These are phyloP conservation scores for Glaucomys volans DNA, from an alignment of 2,113 vertebrate genomes.

Conservation along the genomic window DNA sequence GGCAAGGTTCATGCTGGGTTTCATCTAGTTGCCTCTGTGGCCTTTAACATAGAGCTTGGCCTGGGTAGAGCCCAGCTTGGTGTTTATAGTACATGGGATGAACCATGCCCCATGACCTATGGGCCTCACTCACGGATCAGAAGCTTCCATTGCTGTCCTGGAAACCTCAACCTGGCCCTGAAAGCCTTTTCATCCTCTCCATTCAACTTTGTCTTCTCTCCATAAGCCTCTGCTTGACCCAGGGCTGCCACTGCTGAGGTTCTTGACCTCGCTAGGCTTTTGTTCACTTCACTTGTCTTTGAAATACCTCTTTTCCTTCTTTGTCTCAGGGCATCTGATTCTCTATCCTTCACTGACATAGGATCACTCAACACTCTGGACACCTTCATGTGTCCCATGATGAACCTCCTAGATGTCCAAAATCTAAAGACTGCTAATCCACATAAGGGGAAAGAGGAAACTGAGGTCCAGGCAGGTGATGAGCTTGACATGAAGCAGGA, in stretches of 20 bases:
- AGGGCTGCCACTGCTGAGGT: not conserved
- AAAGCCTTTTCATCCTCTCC: not conserved
- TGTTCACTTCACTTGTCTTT: not conserved
- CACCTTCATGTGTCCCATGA: not conserved
- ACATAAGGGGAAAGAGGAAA: not conserved
- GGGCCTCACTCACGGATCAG: not conserved
- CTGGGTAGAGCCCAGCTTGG: not conserved
- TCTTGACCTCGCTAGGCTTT: too few relatives aligned
- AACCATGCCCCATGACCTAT: rapidly evolving
- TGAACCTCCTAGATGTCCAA: not conserved
- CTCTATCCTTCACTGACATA: not conserved
- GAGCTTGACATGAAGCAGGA: not conserved
- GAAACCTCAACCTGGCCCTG: not conserved
- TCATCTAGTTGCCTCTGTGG: not conserved
- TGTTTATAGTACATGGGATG: not conserved
- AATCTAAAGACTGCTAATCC: not conserved
- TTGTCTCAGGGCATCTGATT: not conserved
- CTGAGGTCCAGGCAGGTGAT: not conserved
- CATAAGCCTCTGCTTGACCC: not conserved
- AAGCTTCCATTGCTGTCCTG: not conserved
- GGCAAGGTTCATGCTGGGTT: not conserved
- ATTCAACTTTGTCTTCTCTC: not conserved
- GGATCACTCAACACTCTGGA: not conserved
- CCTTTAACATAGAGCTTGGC: too few relatives aligned
- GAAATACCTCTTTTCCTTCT: not conserved